phyloP scores from a whole-genome alignment of 2,113 vertebrate species.

The Myotis brandtii region DNA sequence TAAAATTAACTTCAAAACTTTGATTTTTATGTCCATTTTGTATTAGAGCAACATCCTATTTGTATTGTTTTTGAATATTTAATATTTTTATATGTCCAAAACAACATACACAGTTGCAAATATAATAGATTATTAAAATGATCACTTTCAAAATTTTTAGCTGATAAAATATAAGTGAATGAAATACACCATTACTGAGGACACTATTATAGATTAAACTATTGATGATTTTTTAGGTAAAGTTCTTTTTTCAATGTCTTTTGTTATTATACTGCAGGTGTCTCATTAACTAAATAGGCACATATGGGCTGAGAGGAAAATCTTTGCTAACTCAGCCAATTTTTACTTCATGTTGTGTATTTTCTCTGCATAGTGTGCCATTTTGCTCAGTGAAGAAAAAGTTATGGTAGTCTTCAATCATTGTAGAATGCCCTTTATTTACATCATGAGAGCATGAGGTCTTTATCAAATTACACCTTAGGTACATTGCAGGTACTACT shows the following conservation, averaged over 20 bases:
- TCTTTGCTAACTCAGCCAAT: slow-evolving; percentile 63
- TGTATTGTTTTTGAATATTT: not conserved
- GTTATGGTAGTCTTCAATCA: slow-evolving; percentile 48
- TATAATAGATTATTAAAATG: not conserved
- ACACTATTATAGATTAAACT: not conserved
- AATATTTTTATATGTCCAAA: not conserved
- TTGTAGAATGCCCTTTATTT: slow-evolving; percentile 65
- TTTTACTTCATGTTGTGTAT: slow-evolving; percentile 50
- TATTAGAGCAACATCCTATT: not conserved
- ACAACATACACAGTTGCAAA: not conserved
- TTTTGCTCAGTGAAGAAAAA: slow-evolving; percentile 69
- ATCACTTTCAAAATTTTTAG: not conserved
- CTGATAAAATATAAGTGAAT: slow-evolving; percentile 35
- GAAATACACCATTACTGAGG: slow-evolving; percentile 16
- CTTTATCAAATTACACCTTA: slow-evolving; percentile 19
- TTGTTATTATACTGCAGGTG: slow-evolving; percentile 47
- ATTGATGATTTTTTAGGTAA: slow-evolving; percentile 55
- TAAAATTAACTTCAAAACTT: slow-evolving; percentile 42
- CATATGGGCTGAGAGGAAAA: slow-evolving; percentile 55
- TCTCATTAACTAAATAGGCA: slow-evolving; percentile 49
- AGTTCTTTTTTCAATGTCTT: slow-evolving; percentile 55
- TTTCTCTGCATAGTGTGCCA: slow-evolving; percentile 53
- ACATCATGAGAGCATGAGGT: not conserved
- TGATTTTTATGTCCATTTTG: not conserved
- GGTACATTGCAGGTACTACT: slow-evolving; percentile 17